Percentiles rank a stretch among this genome's conserved stretches.
Evolutionary conservation across 2,888 invertebrate species (phyloP).

Genomic region (Lepidochitona cinerea): DNA sequence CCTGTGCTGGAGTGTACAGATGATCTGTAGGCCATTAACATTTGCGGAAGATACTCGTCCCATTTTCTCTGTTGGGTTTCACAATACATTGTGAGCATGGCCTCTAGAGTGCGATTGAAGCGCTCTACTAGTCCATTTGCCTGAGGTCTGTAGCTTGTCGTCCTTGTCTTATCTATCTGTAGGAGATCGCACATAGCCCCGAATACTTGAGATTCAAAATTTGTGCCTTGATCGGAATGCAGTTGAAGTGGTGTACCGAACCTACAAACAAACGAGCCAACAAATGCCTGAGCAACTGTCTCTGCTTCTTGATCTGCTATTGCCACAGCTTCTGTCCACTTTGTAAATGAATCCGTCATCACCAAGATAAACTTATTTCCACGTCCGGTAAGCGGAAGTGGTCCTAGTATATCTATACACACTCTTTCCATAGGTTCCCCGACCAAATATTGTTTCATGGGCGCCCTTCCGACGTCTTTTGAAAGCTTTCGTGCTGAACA

Average conservation of each 20-base stretch:
- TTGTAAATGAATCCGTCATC: background rate
- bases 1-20: constrained; percentile 20
- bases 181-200: constrained; percentile 23
- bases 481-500: constrained; percentile 21
- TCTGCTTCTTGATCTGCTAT: background rate
- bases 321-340: background rate
- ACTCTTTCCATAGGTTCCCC: background rate
- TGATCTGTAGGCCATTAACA: constrained; percentile 32
- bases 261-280: background rate
- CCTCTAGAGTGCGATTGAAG: constrained; percentile 26
- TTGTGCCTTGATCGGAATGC: constrained; percentile 18
- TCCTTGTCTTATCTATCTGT: constrained; percentile 23
- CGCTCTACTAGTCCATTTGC: constrained; percentile 27
- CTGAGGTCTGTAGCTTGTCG: constrained; percentile 21
- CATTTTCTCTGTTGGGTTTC: constrained; percentile 17
- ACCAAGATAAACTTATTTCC: background rate
- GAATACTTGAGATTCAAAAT: constrained; percentile 20
- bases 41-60: constrained; percentile 26
- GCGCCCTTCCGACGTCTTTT: constrained; percentile 8
- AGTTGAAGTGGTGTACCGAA: constrained; percentile 19
- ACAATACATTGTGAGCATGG: constrained; percentile 19
- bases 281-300: background rate
- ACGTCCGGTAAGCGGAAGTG: background rate
- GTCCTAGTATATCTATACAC: background rate
- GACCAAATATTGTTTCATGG: constrained; percentile 2